Conservation (phyloP, 2,113 vertebrate species). For the Equus quagga region DNA sequence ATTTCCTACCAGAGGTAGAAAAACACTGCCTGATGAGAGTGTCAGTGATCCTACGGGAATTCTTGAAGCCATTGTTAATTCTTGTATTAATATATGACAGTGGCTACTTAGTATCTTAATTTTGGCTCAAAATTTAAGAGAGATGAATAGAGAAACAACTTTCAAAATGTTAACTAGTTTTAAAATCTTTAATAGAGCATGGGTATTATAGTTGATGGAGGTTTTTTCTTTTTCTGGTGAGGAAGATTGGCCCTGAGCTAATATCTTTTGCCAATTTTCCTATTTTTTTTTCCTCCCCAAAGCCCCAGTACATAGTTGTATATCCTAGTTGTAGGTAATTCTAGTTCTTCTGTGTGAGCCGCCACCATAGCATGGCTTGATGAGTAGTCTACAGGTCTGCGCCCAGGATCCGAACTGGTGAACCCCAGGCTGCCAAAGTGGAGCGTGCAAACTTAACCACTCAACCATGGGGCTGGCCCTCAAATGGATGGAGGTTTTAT, state of each 20-base stretch:
- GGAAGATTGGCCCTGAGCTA: too few species aligned
- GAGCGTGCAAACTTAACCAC: too few species aligned
- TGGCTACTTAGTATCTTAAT: neutral
- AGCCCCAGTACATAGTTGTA: too few species aligned
- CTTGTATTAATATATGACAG: neutral
- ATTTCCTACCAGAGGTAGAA: slow-evolving; percentile 1
- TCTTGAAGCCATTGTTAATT: slow-evolving; percentile 39
- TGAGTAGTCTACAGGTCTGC: too few species aligned
- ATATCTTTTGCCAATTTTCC: too few species aligned
- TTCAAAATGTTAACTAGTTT: slow-evolving; percentile 49
- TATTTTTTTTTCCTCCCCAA: too few species aligned
- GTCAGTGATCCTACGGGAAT: neutral
- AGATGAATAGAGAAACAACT: slow-evolving; percentile 6
- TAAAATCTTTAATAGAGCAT: neutral
- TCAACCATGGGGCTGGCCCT: too few species aligned
- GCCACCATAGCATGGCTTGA: too few species aligned
- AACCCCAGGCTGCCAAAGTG: too few species aligned
- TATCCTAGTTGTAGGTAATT: too few species aligned
- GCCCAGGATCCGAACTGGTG: too few species aligned
- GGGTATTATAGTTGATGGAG: neutral
- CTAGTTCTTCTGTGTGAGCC: too few species aligned
- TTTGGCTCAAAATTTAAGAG: slow-evolving; percentile 53
- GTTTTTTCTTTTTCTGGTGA: neutral
- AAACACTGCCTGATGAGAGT: neutral
- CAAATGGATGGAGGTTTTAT: neutral